Percentiles rank a stretch among this genome's conserved stretches.
phyloP scores from a whole-genome alignment of 1,140 invertebrate species.

The Paramacrobiotus metropolitanus region DNA sequence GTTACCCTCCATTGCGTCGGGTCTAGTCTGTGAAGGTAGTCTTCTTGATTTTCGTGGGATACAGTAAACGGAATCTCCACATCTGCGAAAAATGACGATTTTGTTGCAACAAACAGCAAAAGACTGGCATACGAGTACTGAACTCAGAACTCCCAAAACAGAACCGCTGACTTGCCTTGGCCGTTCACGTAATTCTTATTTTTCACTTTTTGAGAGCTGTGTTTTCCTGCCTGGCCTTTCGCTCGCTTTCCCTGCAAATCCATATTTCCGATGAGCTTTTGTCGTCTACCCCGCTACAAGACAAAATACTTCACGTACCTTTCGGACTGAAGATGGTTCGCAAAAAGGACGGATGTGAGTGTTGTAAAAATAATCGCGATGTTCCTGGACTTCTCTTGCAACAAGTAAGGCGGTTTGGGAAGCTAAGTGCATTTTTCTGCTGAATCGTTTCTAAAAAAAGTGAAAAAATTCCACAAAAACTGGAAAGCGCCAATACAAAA shows the following conservation, averaged over 20 bases:
- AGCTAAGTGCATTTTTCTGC: background rate
- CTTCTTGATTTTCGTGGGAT: constrained; percentile 44
- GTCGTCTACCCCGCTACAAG: background rate
- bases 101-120: background rate
- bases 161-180: background rate
- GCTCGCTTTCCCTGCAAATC: background rate
- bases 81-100: background rate
- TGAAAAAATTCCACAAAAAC: background rate
- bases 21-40: constrained; percentile 61
- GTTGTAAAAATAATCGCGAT: constrained; percentile 2
- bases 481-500: too few species aligned
- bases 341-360: background rate
- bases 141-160: background rate
- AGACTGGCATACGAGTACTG: background rate
- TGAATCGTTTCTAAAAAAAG: background rate
- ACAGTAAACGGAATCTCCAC: background rate
- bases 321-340: background rate
- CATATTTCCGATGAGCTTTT: background rate
- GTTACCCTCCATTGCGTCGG: constrained; percentile 77
- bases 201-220: too few species aligned
- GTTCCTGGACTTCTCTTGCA: background rate
- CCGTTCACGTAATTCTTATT: background rate
- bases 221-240: background rate
- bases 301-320: background rate
- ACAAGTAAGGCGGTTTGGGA: background rate